Percentiles rank a stretch among this genome's conserved stretches.
Conservation (phyloP, 1,140 invertebrate species). For the Eueides isabella region DNA sequence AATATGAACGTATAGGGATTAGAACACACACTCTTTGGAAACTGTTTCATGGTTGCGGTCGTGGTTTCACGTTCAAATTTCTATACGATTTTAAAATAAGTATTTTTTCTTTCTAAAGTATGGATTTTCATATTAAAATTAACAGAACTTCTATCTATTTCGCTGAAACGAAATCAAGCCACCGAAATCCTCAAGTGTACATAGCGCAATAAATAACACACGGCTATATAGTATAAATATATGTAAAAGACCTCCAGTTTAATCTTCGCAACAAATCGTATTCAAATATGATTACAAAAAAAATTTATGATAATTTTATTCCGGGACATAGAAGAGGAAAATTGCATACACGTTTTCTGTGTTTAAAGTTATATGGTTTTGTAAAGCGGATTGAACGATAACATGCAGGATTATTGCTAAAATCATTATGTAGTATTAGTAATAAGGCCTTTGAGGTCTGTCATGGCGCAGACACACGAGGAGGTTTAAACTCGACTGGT, state of each 20-base stretch:
- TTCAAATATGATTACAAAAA: constrained; percentile 48
- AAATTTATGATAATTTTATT: constrained; percentile 65
- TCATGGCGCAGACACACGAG: no score
- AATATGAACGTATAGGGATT: no score
- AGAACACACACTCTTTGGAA: no score
- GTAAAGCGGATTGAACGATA: neutral
- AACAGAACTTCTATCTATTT: no score
- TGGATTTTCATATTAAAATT: no score
- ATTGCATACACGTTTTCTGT: constrained; percentile 20
- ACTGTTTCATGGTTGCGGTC: no score
- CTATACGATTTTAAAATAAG: no score
- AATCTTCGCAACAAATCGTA: constrained; percentile 65
- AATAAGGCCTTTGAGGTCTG: no score
- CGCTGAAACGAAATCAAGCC: neutral
- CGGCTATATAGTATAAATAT: constrained; percentile 30
- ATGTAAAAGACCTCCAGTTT: constrained; percentile 49
- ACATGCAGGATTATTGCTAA: neutral
- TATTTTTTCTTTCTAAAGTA: no score
- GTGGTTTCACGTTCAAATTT: no score
- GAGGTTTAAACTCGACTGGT: no score
- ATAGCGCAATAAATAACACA: constrained; percentile 33
- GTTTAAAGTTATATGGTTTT: neutral
- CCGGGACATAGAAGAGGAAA: constrained; percentile 47
- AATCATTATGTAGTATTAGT: no score
- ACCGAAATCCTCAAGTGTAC: constrained; percentile 15